Conservation (phyloP, 2,888 invertebrate genomes). For the Apotomis capreana region DNA sequence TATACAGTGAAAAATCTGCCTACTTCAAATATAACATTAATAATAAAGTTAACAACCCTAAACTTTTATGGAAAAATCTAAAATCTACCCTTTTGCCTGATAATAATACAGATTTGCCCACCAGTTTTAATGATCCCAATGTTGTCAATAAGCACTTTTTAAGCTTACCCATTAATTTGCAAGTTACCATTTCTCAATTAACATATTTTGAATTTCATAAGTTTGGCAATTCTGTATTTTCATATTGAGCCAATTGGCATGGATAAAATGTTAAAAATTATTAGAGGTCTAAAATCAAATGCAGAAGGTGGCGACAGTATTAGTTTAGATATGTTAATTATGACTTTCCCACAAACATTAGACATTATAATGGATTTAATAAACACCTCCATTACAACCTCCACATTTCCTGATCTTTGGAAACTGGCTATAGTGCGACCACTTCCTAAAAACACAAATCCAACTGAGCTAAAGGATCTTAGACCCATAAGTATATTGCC, state of each 20-base stretch:
- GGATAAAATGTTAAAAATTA: neutral
- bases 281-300: neutral
- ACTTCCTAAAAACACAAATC: neutral
- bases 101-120: neutral
- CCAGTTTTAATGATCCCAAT: neutral
- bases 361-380: neutral
- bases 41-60: neutral
- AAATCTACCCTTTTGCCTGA: neutral
- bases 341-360: neutral
- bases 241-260: neutral
- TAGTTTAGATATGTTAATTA: neutral
- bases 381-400: too few species aligned
- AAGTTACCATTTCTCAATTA: neutral
- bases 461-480: neutral
- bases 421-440: neutral
- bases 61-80: neutral
- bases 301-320: neutral
- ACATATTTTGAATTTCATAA: neutral
- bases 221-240: neutral
- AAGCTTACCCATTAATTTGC: neutral
- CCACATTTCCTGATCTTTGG: neutral
- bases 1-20: neutral
- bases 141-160: neutral
- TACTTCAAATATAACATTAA: neutral
- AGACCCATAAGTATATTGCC: too few species aligned